Evolutionary conservation across 2,888 invertebrate species (phyloP).

Genomic region (Pyrrhia umbra): DNA sequence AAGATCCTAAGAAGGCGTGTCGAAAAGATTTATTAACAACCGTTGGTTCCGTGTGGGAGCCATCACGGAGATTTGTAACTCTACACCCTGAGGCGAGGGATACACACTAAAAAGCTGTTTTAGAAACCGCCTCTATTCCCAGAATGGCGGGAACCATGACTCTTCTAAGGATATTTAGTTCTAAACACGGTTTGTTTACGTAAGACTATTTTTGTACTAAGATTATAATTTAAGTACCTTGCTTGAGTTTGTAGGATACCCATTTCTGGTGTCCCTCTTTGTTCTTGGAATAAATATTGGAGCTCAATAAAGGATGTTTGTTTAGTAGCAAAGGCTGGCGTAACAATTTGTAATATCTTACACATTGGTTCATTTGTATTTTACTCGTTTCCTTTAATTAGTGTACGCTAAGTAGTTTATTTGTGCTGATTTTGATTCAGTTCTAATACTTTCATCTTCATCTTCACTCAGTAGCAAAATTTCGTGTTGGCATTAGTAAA

Average conservation of each 20-base stretch:
- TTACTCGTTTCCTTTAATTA: not conserved
- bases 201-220: slow-evolving; percentile 50
- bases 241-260: slow-evolving; percentile 25
- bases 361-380: slow-evolving; percentile 18
- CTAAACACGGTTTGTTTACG: slow-evolving; percentile 61
- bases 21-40: slow-evolving; percentile 74
- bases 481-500: not conserved
- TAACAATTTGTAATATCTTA: slow-evolving; percentile 23
- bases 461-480: slow-evolving; percentile 4
- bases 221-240: slow-evolving; percentile 38
- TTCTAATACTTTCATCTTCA: not conserved
- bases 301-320: slow-evolving; percentile 35
- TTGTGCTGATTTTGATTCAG: not conserved
- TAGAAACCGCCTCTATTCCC: slow-evolving; percentile 72
- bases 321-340: slow-evolving; percentile 29
- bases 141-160: slow-evolving; percentile 62
- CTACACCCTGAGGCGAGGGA: slow-evolving; percentile 63
- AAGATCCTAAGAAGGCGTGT: slow-evolving; percentile 69
- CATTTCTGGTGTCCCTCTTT: slow-evolving; percentile 29
- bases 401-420: slow-evolving; percentile 1
- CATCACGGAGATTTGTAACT: slow-evolving; percentile 75
- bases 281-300: slow-evolving; percentile 52
- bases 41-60: slow-evolving; percentile 67
- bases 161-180: slow-evolving; percentile 53
- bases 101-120: slow-evolving; percentile 70